Conservation (phyloP, 2,113 vertebrate genomes). For the Neopipo cinnamomea region DNA sequence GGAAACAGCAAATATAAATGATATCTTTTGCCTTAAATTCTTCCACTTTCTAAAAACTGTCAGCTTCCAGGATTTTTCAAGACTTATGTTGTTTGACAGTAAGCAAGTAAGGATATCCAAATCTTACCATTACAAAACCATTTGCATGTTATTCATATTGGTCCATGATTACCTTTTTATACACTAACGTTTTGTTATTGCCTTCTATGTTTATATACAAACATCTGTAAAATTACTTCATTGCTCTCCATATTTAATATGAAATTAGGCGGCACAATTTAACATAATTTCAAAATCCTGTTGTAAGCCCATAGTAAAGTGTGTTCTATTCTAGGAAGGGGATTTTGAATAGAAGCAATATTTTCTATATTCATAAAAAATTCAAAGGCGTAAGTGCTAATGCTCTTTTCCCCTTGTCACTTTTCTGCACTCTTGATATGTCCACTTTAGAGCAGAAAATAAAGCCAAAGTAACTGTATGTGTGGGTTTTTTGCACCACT, state of each 20-base stretch:
- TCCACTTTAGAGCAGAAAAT: not conserved
- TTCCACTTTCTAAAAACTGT: not conserved
- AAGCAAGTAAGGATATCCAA: not conserved
- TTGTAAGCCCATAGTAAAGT: not conserved
- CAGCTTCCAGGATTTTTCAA: not conserved
- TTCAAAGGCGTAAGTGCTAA: not conserved
- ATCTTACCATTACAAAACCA: not conserved
- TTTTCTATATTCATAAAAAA: not conserved
- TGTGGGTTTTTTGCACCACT: not conserved
- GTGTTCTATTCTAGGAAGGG: not conserved
- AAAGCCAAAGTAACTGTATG: not conserved
- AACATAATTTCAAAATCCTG: not conserved
- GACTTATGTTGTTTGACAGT: not conserved
- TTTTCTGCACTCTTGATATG: not conserved
- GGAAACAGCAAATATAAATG: not conserved
- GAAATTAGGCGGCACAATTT: not conserved
- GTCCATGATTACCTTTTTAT: not conserved
- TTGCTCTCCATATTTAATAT: not conserved
- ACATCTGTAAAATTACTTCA: not conserved
- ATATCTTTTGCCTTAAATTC: not conserved
- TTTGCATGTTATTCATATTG: not conserved
- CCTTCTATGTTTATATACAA: not conserved
- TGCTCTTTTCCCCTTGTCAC: not conserved
- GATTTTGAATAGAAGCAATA: not conserved
- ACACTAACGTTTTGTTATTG: not conserved